Percentiles rank a stretch among this genome's conserved stretches.
Evolutionary conservation across 2,113 vertebrate species (phyloP).

Genomic region (Chinchilla lanigera): DNA sequence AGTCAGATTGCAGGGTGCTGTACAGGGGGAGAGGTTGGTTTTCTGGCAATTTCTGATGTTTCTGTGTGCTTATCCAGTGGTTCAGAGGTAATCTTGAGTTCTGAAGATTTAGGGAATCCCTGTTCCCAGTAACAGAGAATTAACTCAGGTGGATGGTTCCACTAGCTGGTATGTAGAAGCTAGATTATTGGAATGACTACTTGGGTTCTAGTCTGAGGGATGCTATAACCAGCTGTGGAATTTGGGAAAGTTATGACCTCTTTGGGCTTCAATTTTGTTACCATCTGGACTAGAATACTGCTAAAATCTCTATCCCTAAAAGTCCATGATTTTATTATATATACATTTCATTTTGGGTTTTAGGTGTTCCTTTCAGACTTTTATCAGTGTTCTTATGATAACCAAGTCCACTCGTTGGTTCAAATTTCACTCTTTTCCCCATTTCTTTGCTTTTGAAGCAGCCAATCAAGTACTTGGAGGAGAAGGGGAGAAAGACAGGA

Average conservation of each 20-base stretch:
- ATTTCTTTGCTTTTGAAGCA: slow-evolving; percentile 34
- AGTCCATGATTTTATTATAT: slow-evolving; percentile 9
- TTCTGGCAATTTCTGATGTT: not conserved
- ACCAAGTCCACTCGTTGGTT: not conserved
- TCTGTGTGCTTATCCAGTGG: slow-evolving; percentile 2
- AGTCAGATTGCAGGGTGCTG: not conserved
- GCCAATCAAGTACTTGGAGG: not conserved
- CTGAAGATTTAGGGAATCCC: not conserved
- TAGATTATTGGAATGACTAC: not conserved
- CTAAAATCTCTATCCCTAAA: not conserved
- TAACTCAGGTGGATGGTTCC: not conserved
- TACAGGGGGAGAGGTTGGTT: not conserved
- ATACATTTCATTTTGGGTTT: slow-evolving; percentile 1
- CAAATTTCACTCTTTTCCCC: not conserved
- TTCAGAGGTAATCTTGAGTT: slow-evolving; percentile 21
- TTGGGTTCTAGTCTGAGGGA: not conserved
- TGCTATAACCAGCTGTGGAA: not conserved
- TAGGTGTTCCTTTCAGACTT: not conserved
- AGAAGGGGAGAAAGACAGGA: not conserved
- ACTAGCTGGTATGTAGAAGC: not conserved
- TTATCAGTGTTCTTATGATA: not conserved
- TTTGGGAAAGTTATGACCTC: not conserved
- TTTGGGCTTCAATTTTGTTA: not conserved
- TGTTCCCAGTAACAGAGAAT: not conserved
- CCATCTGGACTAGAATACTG: not conserved